phyloP scores from a whole-genome alignment of 2,113 vertebrate species.

The Lipotes vexillifer region DNA sequence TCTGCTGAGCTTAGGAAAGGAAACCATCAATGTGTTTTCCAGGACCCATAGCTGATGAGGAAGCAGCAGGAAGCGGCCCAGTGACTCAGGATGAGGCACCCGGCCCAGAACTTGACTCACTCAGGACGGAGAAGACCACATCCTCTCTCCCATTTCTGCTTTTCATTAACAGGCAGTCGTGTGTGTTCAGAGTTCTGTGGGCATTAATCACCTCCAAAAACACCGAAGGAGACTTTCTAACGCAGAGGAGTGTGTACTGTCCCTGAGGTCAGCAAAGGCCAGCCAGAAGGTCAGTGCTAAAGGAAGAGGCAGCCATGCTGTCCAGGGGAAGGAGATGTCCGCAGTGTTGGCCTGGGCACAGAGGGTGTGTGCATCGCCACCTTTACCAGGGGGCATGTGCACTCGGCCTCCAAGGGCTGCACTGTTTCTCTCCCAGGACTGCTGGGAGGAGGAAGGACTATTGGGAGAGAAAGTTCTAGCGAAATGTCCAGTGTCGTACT shows the following conservation, averaged over 20 bases:
- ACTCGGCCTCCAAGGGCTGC: too few relatives aligned
- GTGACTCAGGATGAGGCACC: conserved; percentile 37
- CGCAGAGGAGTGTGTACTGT: rapidly evolving
- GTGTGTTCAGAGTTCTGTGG: not conserved
- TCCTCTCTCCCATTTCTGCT: conserved; percentile 48
- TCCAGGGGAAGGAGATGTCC: rapidly evolving
- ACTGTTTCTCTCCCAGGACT: not conserved
- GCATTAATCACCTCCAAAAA: not conserved
- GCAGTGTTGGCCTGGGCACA: not conserved
- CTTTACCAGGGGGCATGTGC: not conserved
- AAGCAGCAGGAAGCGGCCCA: not conserved
- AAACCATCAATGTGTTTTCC: not conserved
- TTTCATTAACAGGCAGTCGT: not conserved
- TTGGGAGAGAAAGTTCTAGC: not conserved
- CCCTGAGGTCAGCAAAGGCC: not conserved
- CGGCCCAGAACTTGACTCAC: not conserved
- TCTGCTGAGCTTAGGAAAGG: not conserved
- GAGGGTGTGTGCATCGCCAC: rapidly evolving
- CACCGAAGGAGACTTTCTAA: not conserved
- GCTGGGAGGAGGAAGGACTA: too few relatives aligned
- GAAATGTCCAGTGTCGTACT: rapidly evolving
- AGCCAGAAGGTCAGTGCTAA: not conserved
- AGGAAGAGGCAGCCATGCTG: not conserved
- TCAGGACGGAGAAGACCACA: conserved; percentile 14
- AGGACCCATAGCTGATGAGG: not conserved